Evolutionary conservation across 2,113 vertebrate genomes (phyloP), one percentile per base, ranked within the genome.

Genomic region (Tenebrosternarchus preto): DNA sequence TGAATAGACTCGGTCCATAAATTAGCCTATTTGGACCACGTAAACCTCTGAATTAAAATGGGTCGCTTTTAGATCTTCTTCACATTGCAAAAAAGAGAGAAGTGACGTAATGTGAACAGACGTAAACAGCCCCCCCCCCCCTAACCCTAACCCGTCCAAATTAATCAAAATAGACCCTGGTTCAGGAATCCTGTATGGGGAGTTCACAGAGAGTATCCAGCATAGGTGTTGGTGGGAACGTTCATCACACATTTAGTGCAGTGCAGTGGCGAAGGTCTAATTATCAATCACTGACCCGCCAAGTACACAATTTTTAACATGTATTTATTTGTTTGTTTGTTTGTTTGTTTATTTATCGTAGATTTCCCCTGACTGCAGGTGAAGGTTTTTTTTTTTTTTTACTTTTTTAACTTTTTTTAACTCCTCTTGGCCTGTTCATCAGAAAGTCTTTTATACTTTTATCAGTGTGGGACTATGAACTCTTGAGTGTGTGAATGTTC

Each of bases 31-130:
- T 36, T 36, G 2, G 33, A 36, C 3, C 3, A 36, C 6, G 2
- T 36, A 36, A 36, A 36, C 33, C 6, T 36, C 33, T 2, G 33
- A 36, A 36, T 6, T 36, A 4, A 36, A 36, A 36, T 36, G 33
- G 33, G 33, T 36, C n/a, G n/a, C n/a, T n/a, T n/a, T n/a, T n/a
- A n/a, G n/a, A n/a, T n/a, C n/a, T n/a, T n/a, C n/a, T n/a, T 36
- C 60, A 9, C 25, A 63, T 16, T 63, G 60, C 25, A 50, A 66
- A 82, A 86, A 63, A 85, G 75, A 55, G 8, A 56, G 61, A 33
- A 73, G 29, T 22, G 61, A 56, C 68, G 50, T 27, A 50, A 71
- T 53, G 22, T 17, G 50, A 24, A 25, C 31, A 39, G 7, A 25
- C 22, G 43, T 61, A 60, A 12, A 33, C 57, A 56, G n/a, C 9